Evolutionary conservation across 2,113 vertebrate species (phyloP).

Genomic region (Oplegnathus fasciatus): DNA sequence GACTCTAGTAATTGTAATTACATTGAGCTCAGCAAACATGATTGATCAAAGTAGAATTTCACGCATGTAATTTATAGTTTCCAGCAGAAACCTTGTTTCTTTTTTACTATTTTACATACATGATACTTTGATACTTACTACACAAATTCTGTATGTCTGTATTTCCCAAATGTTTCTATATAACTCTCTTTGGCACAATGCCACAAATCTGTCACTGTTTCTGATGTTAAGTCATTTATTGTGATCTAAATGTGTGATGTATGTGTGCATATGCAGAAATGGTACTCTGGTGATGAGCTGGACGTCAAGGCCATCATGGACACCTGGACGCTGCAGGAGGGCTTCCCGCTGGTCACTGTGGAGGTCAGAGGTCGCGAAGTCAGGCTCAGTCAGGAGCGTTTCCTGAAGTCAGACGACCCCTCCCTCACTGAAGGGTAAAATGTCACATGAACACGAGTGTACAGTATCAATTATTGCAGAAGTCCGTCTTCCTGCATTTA

Average conservation of each 20-base stretch:
- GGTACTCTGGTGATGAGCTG: constrained; percentile 83
- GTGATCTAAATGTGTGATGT: constrained; percentile 7
- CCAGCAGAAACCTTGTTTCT: background rate
- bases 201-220: background rate
- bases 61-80: background rate
- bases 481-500: background rate
- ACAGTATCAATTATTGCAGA: background rate
- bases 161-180: background rate
- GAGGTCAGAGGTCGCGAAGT: constrained; percentile 87
- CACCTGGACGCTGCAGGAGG: constrained; percentile 93
- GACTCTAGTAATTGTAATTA: background rate
- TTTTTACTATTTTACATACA: background rate
- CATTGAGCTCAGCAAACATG: background rate
- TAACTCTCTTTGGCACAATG: background rate
- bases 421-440: constrained; percentile 84
- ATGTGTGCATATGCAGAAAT: constrained; percentile 77
- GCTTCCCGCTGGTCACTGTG: constrained; percentile 91
- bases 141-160: background rate
- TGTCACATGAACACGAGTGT: background rate
- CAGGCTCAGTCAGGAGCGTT: constrained; percentile 88
- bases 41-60: background rate
- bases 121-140: background rate
- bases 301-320: constrained; percentile 91
- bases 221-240: background rate
- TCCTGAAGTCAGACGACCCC: constrained; percentile 79